Evolutionary conservation across 1,140 invertebrate genomes (phyloP), one percentile per base, ranked within the genome.

Genomic region (Lucilia cuprina): DNA sequence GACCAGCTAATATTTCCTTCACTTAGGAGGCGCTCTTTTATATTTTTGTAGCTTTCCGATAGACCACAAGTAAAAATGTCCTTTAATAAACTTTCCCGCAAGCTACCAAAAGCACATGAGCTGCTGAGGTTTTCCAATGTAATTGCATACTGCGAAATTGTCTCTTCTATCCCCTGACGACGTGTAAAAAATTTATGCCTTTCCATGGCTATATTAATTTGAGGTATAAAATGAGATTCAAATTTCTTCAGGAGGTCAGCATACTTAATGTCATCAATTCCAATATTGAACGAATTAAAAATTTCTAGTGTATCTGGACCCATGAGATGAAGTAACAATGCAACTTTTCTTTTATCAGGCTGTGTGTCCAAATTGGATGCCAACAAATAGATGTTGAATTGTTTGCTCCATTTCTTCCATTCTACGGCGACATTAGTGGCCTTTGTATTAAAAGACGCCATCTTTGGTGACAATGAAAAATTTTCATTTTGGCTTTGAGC

Each of bases 151-250:
- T 17, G 41, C 41, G 41, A 41, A 41, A 86, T 80, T 12, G 80
- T 82, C 49, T 87, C 87, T 17, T 55, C 35, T 34, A 84, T 82
- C 10, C 35, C 65, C 84, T 88, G 87, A 30, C 41, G 41, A 41
- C 85, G 17, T 83, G 74, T 86, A 82, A 88, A 86, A 84, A 87
- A 87, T 65, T 83, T 86, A 70, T 87, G 85, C 9, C 86, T 77
- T 82, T 88, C 87, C 49, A 88, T 83, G 4, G 86, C 85, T 50
- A 87, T 21, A 82, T 87, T 88, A n/a, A 85, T 85, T 82, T 87
- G 87, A 5, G 85, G 86, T 65, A 83, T 50, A 50, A 88, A 87
- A 80, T 84, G 86, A 34, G 19, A 7, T 19, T 49, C 34, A 25
- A 83, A 83, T n/a, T 75, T 83, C 17, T 30, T 21, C 12, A 74